Conservation (phyloP, 2,113 vertebrate species). For the Ailuropoda melanoleuca region DNA sequence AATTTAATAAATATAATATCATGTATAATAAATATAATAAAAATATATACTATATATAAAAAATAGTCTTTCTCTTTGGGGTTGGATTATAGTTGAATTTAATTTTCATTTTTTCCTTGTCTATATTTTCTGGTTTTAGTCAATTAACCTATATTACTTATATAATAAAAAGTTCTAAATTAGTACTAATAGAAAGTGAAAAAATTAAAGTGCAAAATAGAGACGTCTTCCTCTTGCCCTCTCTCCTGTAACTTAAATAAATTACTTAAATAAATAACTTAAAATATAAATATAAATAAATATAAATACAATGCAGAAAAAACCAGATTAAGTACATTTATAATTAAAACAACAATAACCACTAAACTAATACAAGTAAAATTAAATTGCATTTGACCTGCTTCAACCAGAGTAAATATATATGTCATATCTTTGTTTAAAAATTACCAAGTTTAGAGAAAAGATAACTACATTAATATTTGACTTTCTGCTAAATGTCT, state of each 20-base stretch:
- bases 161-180: neutral
- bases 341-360: neutral
- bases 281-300: neutral
- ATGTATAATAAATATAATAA: neutral
- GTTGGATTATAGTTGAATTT: neutral
- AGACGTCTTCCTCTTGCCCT: neutral
- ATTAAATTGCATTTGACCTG: neutral
- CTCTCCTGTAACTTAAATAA: neutral
- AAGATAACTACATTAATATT: neutral
- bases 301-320: neutral
- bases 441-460: neutral
- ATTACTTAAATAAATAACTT: neutral
- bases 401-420: neutral
- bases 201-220: neutral
- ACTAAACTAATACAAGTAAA: slow-evolving; percentile 1
- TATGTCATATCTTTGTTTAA: neutral
- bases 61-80: neutral
- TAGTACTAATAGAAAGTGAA: neutral
- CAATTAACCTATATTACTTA: neutral
- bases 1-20: neutral
- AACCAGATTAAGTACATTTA: neutral
- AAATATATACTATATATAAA: neutral
- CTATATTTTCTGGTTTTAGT: neutral
- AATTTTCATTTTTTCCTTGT: neutral
- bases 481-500: neutral